Evolutionary conservation across 2,888 invertebrate genomes (phyloP).

Genomic region (Pristionchus fissidentatus): DNA sequence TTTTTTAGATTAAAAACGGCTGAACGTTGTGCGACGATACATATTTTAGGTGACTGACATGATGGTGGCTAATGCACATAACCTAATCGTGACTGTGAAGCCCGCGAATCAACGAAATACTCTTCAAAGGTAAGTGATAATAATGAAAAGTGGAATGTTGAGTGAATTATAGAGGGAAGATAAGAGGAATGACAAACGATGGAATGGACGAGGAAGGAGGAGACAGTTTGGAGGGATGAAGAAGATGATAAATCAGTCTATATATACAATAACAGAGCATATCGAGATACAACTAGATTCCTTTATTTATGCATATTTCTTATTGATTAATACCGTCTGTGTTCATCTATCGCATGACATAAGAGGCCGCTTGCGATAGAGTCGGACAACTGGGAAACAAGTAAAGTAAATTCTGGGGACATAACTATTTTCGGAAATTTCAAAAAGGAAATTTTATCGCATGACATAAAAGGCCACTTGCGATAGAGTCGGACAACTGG

Average conservation of each 20-base stretch:
- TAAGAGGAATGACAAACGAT: not conserved
- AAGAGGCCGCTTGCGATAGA: too few species aligned
- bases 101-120: constrained; percentile 88
- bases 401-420: too few species aligned
- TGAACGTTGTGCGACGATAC: not conserved
- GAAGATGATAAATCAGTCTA: not conserved
- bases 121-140: constrained; percentile 45
- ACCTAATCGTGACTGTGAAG: constrained; percentile 97
- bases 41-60: constrained; percentile 87
- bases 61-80: constrained; percentile 99
- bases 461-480: too few species aligned
- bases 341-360: too few species aligned
- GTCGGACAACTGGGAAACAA: too few species aligned
- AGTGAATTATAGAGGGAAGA: not conserved
- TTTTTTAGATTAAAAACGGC: not conserved
- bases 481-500: too few species aligned
- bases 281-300: too few species aligned
- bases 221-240: not conserved
- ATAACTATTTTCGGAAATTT: too few species aligned
- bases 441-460: too few species aligned
- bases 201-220: not conserved
- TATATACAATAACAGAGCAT: too few species aligned
- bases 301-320: too few species aligned
- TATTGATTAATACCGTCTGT: too few species aligned
- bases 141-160: not conserved